phyloP scores from a whole-genome alignment of 2,888 invertebrate genomes.

The Bombyx huttoni region DNA sequence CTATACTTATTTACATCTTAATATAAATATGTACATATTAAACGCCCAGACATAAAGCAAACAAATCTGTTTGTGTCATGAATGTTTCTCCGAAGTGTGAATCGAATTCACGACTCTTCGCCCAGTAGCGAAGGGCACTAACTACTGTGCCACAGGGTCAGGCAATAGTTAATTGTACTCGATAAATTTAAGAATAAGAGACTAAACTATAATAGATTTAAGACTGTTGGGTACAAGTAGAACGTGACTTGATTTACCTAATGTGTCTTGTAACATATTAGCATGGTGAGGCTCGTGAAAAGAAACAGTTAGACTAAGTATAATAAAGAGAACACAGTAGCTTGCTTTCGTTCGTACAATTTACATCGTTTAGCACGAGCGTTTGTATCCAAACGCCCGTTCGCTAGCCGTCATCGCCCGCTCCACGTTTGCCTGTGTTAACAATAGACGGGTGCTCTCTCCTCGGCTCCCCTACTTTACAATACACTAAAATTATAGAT shows the following conservation, averaged over 20 bases:
- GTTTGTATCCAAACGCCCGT: constrained; percentile 7
- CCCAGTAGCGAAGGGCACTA: too few relatives aligned
- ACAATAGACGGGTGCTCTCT: constrained; percentile 50
- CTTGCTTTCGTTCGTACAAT: constrained; percentile 27
- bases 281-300: not conserved
- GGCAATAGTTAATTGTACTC: too few relatives aligned
- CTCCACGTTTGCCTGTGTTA: constrained; percentile 46
- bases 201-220: too few relatives aligned
- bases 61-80: too few relatives aligned
- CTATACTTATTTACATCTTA: too few relatives aligned
- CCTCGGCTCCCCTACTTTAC: constrained; percentile 43
- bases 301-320: not conserved
- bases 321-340: constrained; percentile 23
- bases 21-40: too few relatives aligned
- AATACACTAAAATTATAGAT: constrained; percentile 32
- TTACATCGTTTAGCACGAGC: constrained; percentile 13
- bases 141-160: too few relatives aligned
- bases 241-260: not conserved
- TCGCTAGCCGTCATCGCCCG: constrained; percentile 17
- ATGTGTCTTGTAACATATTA: not conserved
- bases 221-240: constrained; percentile 2
- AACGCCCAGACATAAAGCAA: too few relatives aligned
- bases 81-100: too few relatives aligned
- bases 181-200: too few relatives aligned
- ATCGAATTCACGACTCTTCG: too few relatives aligned